A percentile compares a stretch with the other conserved stretches of the same genome.
Conservation (phyloP, 2,888 invertebrate genomes). For the Macaria notata region DNA sequence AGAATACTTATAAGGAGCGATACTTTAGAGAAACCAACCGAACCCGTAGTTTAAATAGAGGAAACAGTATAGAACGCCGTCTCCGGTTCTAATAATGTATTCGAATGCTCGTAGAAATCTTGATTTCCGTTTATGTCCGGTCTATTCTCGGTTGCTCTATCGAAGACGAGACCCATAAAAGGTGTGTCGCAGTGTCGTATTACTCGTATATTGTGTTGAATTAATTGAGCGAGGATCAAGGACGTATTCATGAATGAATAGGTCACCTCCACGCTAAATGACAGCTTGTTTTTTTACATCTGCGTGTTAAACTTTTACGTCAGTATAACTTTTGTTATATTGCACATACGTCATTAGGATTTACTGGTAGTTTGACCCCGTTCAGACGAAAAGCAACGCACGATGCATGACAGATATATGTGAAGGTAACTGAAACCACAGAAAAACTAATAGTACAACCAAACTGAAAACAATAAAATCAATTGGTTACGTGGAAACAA, state of each 20-base stretch:
- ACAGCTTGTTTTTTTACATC: conserved; percentile 18
- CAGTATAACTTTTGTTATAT: too few relatives aligned
- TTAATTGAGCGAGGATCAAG: conserved; percentile 30
- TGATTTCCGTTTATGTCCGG: conserved; percentile 28
- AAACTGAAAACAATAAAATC: too few relatives aligned
- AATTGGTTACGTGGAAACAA: too few relatives aligned
- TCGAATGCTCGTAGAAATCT: conserved; percentile 23
- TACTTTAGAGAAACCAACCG: conserved; percentile 7
- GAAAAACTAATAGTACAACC: not conserved
- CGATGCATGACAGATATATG: too few relatives aligned
- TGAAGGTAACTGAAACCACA: too few relatives aligned
- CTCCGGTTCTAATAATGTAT: conserved; percentile 19
- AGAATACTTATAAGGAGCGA: conserved; percentile 11
- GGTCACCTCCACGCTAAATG: conserved; percentile 17
- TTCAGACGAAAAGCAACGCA: too few relatives aligned
- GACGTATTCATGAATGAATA: conserved; percentile 26
- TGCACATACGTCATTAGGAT: too few relatives aligned
- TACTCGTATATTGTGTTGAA: conserved; percentile 31
- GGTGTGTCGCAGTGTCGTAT: conserved; percentile 21
- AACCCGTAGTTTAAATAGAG: conserved; percentile 21
- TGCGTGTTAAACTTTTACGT: not conserved
- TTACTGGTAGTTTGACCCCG: too few relatives aligned
- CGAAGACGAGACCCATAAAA: conserved; percentile 17
- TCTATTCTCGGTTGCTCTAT: conserved; percentile 4
- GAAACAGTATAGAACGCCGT: conserved; percentile 25